These are phyloP conservation scores for Troilus luridus DNA, from an alignment of 2,888 invertebrate genomes.

Conservation along the genomic window DNA sequence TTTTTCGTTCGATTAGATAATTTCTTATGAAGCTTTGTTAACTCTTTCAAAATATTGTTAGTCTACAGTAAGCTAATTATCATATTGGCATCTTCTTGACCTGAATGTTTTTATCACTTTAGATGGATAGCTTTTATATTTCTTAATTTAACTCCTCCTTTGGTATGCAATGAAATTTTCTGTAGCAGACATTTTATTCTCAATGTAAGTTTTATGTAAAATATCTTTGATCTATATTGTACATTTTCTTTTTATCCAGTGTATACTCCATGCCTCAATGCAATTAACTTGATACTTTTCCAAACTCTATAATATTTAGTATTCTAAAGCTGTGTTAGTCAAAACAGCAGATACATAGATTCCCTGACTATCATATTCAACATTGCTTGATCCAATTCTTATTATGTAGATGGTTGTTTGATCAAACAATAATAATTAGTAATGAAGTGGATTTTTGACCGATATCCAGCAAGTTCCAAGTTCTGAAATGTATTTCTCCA, in stretches of 20 bases:
- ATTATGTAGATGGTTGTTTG: not conserved
- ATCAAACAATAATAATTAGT: not conserved
- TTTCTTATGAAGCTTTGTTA: not conserved
- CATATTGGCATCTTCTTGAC: not conserved
- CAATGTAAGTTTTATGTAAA: not conserved
- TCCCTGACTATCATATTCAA: not conserved
- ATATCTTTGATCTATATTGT: not conserved
- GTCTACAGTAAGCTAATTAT: not conserved
- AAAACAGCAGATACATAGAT: not conserved
- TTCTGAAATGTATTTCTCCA: not conserved
- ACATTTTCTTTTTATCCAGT: not conserved
- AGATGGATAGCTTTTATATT: too few relatives aligned
- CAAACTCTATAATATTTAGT: not conserved
- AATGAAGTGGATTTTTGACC: not conserved
- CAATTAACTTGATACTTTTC: too few relatives aligned
- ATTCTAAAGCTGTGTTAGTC: not conserved
- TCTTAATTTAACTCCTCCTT: not conserved
- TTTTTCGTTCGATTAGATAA: not conserved
- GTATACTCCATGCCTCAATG: not conserved
- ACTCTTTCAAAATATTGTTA: not conserved
- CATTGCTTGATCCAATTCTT: not conserved
- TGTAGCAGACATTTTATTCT: not conserved
- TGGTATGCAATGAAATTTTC: not conserved
- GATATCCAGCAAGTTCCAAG: too few relatives aligned
- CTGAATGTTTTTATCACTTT: not conserved